These are phyloP conservation scores for Ardeotis arabs DNA, from an alignment of 2,113 vertebrate genomes.

Conservation along the genomic window DNA sequence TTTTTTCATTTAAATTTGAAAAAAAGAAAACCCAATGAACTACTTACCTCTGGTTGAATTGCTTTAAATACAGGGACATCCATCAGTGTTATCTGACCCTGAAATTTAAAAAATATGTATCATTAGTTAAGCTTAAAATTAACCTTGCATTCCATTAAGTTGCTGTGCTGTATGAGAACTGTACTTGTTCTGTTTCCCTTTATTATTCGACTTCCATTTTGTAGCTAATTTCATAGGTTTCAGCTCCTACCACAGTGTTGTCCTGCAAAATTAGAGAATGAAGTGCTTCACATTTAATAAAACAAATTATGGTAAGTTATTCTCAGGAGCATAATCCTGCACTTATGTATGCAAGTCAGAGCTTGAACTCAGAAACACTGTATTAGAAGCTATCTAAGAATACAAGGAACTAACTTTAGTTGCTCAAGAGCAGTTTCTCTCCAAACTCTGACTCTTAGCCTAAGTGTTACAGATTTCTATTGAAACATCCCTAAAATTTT, in stretches of 20 bases:
- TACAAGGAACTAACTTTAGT: background rate
- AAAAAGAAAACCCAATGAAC: background rate
- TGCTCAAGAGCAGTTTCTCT: background rate
- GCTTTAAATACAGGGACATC: constrained; percentile 97
- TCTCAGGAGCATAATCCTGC: background rate
- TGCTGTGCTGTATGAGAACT: background rate
- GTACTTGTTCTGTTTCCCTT: background rate
- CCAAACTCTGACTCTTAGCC: background rate
- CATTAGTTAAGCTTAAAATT: background rate
- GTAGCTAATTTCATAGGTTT: background rate
- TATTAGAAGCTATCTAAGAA: background rate
- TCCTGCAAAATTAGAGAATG: background rate
- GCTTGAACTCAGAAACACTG: background rate
- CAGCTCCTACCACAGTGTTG: background rate
- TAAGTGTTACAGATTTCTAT: background rate
- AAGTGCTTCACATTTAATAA: background rate
- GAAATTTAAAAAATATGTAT: constrained; percentile 25
- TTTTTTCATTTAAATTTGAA: background rate
- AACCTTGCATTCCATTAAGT: background rate
- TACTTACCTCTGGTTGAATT: constrained; percentile 96
- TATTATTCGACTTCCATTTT: background rate
- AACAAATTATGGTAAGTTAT: background rate
- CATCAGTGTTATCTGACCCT: constrained; percentile 99
- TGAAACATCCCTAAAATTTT: background rate
- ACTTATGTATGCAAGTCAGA: background rate